Base-by-base conservation (phyloP, 2,888 invertebrate genomes). In the Erebia ligea region DNA sequence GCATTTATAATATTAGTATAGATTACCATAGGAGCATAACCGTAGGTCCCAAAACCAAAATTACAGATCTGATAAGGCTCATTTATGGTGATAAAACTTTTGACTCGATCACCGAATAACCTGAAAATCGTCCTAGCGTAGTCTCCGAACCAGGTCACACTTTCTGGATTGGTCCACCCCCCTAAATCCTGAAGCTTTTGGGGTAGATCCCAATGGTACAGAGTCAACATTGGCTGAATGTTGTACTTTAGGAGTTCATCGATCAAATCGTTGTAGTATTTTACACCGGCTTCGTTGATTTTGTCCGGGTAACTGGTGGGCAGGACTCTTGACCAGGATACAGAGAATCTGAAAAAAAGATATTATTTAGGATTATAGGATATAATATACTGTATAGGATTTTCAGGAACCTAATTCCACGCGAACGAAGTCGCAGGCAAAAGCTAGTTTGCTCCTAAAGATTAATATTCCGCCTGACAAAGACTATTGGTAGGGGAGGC, bases 251-350 rank as follows among this genome's bases (percentile, higher is more conserved):
- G 76, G 15, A 97, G 88, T 67, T 94, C 95, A 80, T 96, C 89
- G 50, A 97, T 95, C 54, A 97, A 82, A 67, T 95, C 89, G 76
- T 95, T 95, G 84, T 97, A 97, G 85, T 96, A 96, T 17, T 91
- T 84, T 17, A 96, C 89, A 13, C 96, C 97, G 2, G 94, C 94
- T 66, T 92, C 87, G 81, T 95, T 97, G n/a, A 96, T 86, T 10
- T 88, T 79, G 76, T 94, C 92, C 25, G 90, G 81, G 70, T 92
- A 91, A n/a, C 96, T 96, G 13, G 87, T 91, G 0, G 96, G 96
- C 72, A 96, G 85, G 25, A 97, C 90, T 42, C 97, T 88, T 0
- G 95, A 79, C 97, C 97, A 97, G 0, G 95, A 94, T 68, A 95
- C 83, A 0, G 95, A 95, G 81, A 95, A 95, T 45, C 95, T 92